A percentile compares a stretch with the other conserved stretches of the same genome.
These are phyloP conservation scores for Charadrius vociferus DNA, from an alignment of 2,113 vertebrate genomes.

Conservation along the genomic window DNA sequence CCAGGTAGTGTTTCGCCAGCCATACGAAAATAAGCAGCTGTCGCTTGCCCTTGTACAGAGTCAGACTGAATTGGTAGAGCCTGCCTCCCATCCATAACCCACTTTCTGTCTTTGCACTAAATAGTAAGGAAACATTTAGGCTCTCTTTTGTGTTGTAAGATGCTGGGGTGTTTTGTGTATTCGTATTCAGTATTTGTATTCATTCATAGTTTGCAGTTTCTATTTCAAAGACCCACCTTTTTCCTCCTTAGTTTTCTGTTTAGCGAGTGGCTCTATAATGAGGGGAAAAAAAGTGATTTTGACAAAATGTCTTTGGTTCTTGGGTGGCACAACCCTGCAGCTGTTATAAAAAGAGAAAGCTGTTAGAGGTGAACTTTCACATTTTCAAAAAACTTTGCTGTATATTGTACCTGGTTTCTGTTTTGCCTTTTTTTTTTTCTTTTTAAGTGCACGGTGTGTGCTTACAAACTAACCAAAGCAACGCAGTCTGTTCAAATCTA, in stretches of 20 bases:
- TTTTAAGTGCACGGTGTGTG: fast-evolving
- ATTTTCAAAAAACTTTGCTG: neutral
- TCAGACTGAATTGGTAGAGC: neutral
- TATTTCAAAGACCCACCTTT: neutral
- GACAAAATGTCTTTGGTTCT: neutral
- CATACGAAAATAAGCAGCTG: neutral
- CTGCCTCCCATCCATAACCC: neutral
- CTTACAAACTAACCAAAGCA: neutral
- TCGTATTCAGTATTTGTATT: neutral
- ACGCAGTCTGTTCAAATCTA: neutral
- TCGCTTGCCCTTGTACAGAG: neutral
- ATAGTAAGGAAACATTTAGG: neutral
- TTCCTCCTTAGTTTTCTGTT: neutral
- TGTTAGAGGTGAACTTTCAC: neutral
- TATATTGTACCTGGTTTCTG: neutral
- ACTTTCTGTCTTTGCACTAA: neutral
- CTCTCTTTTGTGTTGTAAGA: neutral
- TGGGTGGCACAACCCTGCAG: neutral
- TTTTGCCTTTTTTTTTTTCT: neutral
- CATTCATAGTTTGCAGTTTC: neutral
- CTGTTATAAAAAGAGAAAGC: neutral
- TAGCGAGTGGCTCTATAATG: neutral
- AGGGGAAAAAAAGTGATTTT: neutral
- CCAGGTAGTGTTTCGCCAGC: fast-evolving
- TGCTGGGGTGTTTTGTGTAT: neutral